These are phyloP conservation scores for Willowsia nigromaculata DNA, from an alignment of 2,888 invertebrate genomes.

Conservation along the genomic window DNA sequence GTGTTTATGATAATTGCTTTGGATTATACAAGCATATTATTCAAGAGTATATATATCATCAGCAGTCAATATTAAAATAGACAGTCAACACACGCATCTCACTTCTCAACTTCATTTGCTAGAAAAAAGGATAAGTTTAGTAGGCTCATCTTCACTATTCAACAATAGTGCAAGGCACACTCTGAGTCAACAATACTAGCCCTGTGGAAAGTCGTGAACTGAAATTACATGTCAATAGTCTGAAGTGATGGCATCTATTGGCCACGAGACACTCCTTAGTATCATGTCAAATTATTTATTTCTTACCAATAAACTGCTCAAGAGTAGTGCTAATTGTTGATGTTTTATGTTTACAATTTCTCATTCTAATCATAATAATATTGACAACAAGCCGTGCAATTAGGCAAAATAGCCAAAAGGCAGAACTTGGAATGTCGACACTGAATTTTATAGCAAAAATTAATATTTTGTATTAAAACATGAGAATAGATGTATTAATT, in stretches of 20 bases:
- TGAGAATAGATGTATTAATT: background rate
- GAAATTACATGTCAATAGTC: conserved; percentile 27
- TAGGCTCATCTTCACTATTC: conserved; percentile 41
- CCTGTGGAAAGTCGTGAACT: background rate
- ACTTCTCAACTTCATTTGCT: background rate
- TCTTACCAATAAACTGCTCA: background rate
- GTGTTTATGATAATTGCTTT: conserved; percentile 65
- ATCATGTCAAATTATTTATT: conserved; percentile 33
- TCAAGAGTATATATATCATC: conserved; percentile 49
- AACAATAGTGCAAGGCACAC: no score
- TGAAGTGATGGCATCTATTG: conserved; percentile 1
- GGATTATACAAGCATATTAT: conserved; percentile 43
- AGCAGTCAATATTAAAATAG: background rate
- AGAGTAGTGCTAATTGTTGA: conserved; percentile 52
- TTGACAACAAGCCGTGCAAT: conserved; percentile 10
- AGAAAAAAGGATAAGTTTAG: background rate
- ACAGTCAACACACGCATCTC: conserved; percentile 28
- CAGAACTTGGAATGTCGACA: conserved; percentile 20
- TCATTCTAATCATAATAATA: background rate
- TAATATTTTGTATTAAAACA: background rate
- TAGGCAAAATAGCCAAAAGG: background rate
- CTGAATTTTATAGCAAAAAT: background rate
- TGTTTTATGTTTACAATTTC: conserved; percentile 5
- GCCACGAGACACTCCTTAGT: conserved; percentile 46
- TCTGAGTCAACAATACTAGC: no score